Evolutionary conservation across 2,113 vertebrate genomes (phyloP).

Genomic region (Ophthalmolycus amberensis): DNA sequence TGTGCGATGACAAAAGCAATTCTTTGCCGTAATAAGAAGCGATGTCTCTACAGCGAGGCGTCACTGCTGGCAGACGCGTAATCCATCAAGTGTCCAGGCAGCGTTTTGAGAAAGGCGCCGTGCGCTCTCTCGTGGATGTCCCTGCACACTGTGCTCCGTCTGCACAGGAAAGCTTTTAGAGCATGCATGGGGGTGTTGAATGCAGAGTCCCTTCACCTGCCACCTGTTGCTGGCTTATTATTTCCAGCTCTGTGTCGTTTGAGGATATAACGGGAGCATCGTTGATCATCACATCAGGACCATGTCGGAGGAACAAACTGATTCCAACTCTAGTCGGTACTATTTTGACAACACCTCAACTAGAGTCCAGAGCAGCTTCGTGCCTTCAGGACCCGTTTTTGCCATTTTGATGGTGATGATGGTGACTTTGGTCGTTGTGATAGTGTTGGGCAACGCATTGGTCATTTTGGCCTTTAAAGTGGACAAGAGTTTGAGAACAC

Average conservation of each 20-base stretch:
- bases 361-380: slow-evolving; percentile 58
- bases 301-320: slow-evolving; percentile 68
- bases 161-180: slow-evolving; percentile 1
- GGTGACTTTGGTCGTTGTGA: slow-evolving; percentile 85
- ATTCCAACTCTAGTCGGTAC: slow-evolving; percentile 68
- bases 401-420: slow-evolving; percentile 85
- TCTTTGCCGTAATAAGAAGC: neutral
- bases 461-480: slow-evolving; percentile 90
- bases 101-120: slow-evolving; percentile 17
- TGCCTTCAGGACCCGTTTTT: slow-evolving; percentile 67
- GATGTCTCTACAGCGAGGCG: neutral
- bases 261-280: slow-evolving; percentile 47
- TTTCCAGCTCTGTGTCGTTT: neutral
- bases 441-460: slow-evolving; percentile 87
- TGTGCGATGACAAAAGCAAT: neutral
- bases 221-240: slow-evolving; percentile 67
- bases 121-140: slow-evolving; percentile 67
- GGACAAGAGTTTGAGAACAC: slow-evolving; percentile 90
- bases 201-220: slow-evolving; percentile 3
- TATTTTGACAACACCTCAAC: slow-evolving; percentile 64
- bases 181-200: slow-evolving; percentile 27
- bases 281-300: slow-evolving; percentile 23
- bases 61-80: slow-evolving; percentile 7
- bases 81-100: slow-evolving; percentile 11
- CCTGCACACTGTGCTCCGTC: slow-evolving; percentile 23